Evolutionary conservation across 2,797 vertebrate species (phyloP), one percentile per base, ranked within the genome.

Genomic region (Sebastes taczanowskii): DNA sequence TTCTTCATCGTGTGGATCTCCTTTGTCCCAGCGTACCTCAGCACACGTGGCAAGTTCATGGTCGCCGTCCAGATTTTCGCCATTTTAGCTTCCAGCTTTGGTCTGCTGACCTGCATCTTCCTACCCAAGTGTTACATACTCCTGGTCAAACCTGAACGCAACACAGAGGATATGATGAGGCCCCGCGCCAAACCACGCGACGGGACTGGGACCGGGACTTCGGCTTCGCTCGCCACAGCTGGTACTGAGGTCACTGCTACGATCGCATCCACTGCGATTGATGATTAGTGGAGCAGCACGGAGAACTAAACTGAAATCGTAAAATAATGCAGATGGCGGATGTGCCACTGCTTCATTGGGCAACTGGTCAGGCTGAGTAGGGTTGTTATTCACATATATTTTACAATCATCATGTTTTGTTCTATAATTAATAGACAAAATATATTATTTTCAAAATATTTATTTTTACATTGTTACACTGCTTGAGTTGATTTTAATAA

Each of bases 1-100:
- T 96, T 97, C 93, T 97, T 97, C 90, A 97, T 97, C 1, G 93
- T 97, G 83, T 98, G 97, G 96, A 97, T 97, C 91, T 97, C 96
- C 62, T 97, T 97, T 11, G 95, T 97, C 30, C 97, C 97, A 0
- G 96, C 96, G 20, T 97, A 97, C 84, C 91, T 98, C 83, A 98
- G 96, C 94, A 97, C 97, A 0, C 95, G 96, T 4, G 97, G 97
- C 32, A 98, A 97, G 88, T 97, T 97, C 91, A 97, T 97, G 95
- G 97, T 97, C 18, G 96, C 97, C 0, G 96, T 97, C 61, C 96
- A 98, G 91, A 97, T 97, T 76, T 98, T 98, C 76, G 97, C 97
- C 53, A 97, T 97, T 80, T 80, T 97, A 88, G 96, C 97, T 0
- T 98, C 96, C 71, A 97, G 96, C 91, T 97, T 97, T 3, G 97